These are phyloP conservation scores for Dorcus parallelipipedus DNA, from an alignment of 2,888 invertebrate species.

Conservation along the genomic window DNA sequence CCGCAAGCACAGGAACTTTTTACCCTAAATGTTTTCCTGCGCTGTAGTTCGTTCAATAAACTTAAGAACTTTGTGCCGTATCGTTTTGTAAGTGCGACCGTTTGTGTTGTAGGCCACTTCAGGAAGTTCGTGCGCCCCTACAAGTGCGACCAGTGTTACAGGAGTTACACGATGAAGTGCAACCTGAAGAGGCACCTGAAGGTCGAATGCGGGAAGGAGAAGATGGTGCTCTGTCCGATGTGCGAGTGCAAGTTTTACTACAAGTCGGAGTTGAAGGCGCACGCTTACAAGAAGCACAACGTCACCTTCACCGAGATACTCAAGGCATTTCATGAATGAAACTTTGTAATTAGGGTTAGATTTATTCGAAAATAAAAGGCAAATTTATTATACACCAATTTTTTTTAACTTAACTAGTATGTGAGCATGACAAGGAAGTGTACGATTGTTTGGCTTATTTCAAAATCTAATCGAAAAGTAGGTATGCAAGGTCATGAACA, in stretches of 20 bases:
- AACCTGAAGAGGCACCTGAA: slow-evolving; percentile 40
- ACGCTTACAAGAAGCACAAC: slow-evolving; percentile 4
- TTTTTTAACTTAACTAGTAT: too few species aligned
- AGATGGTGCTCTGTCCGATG: slow-evolving; percentile 43
- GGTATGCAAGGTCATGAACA: too few species aligned
- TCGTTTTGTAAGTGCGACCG: background rate
- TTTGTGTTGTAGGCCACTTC: background rate
- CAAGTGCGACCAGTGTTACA: slow-evolving; percentile 10
- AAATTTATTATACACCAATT: too few species aligned
- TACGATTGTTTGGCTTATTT: too few species aligned
- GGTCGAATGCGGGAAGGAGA: slow-evolving; percentile 43
- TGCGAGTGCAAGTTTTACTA: slow-evolving; percentile 41
- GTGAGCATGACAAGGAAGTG: too few species aligned
- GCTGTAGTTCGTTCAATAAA: background rate
- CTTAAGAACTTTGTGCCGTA: background rate
- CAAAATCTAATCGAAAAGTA: too few species aligned
- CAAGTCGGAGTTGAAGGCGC: slow-evolving; percentile 14
- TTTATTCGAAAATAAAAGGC: too few species aligned
- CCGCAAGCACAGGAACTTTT: background rate
- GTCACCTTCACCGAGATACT: background rate
- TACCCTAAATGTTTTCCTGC: background rate
- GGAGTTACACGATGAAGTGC: slow-evolving; percentile 31
- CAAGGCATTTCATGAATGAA: too few species aligned
- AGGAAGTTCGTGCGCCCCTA: background rate
- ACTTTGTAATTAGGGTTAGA: too few species aligned